A percentile compares a stretch with the other conserved stretches of the same genome.
These are phyloP conservation scores for Frankliniella fusca DNA, from an alignment of 2,888 invertebrate genomes.

Conservation along the genomic window DNA sequence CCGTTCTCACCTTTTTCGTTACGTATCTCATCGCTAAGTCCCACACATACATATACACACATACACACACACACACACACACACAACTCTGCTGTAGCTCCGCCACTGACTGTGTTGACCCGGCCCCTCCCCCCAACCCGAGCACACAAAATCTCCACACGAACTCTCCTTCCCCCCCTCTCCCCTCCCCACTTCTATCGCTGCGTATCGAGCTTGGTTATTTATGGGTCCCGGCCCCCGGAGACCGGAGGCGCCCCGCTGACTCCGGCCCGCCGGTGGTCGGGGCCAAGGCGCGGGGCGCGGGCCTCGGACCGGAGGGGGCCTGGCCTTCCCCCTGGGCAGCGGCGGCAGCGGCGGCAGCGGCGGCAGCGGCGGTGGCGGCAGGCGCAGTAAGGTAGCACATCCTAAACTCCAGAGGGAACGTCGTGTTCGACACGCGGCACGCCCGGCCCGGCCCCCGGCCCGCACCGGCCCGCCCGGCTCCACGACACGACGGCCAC, in stretches of 20 bases:
- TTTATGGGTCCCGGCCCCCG: background rate
- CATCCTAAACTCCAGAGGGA: background rate
- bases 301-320: no score
- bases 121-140: no score
- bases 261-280: background rate
- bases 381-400: conserved; percentile 6
- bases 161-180: no score
- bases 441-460: background rate
- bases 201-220: background rate
- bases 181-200: no score
- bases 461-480: background rate
- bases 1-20: background rate
- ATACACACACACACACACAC: no score
- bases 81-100: no score
- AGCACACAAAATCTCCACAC: no score
- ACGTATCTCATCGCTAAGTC: no score
- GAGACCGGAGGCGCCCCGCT: background rate
- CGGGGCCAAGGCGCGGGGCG: background rate
- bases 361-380: background rate
- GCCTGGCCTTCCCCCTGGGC: no score
- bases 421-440: conserved; percentile 3
- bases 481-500: background rate
- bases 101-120: no score
- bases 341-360: no score
- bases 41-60: no score